phyloP scores from a whole-genome alignment of 1,140 invertebrate species.

The Bilobella aurantiaca region DNA sequence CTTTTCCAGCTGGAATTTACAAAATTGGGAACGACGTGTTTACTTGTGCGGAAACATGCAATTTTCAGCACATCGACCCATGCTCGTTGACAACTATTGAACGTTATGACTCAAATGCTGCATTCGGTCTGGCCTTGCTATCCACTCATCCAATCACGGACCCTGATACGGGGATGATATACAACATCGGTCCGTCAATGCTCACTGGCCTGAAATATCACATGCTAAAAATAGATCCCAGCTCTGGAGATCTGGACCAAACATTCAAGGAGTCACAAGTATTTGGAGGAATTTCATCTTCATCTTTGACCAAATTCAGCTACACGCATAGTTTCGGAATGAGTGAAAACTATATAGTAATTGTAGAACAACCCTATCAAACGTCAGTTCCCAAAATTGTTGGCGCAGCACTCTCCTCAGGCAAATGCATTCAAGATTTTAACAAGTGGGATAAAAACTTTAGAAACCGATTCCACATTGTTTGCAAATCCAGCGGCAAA shows the following conservation, averaged over 20 bases:
- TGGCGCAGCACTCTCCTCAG: background rate
- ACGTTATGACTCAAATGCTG: constrained; percentile 14
- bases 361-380: constrained; percentile 42
- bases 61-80: background rate
- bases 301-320: constrained; percentile 36
- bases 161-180: constrained; percentile 37
- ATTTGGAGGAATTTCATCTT: constrained; percentile 37
- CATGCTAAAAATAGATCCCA: constrained; percentile 34
- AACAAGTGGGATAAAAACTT: constrained; percentile 42
- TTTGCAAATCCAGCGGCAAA: constrained; percentile 43
- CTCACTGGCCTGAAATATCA: constrained; percentile 30
- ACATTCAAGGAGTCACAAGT: constrained; percentile 33
- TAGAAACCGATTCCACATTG: constrained; percentile 40
- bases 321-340: constrained; percentile 49
- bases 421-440: constrained; percentile 40
- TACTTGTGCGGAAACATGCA: background rate
- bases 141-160: constrained; percentile 1
- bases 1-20: constrained; percentile 1
- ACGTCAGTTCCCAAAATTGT: background rate
- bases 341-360: constrained; percentile 45
- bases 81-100: background rate
- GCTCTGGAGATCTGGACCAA: constrained; percentile 5
- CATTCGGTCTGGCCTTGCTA: constrained; percentile 11
- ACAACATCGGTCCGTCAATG: constrained; percentile 38
- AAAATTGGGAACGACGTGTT: background rate